Conservation (phyloP, 2,888 invertebrate species). For the Drosophila siamana region DNA sequence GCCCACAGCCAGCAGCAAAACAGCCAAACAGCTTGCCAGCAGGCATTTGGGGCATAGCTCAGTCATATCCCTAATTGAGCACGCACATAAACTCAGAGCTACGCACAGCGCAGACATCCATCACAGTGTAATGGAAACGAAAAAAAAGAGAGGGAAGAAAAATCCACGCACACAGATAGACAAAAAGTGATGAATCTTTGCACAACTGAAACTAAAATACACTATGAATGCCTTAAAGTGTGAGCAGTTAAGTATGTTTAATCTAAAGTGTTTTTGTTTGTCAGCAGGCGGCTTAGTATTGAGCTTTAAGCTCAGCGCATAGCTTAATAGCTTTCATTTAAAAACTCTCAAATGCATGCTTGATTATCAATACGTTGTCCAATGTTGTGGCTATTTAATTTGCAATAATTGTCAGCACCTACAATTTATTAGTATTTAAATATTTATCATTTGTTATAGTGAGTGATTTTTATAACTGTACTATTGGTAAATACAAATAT, state of each 20-base stretch:
- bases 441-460: too few relatives aligned
- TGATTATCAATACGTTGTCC: neutral
- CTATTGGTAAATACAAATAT: too few relatives aligned
- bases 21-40: neutral
- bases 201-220: slow-evolving; percentile 16
- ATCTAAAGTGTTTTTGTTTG: neutral
- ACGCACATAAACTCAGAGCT: slow-evolving; percentile 58
- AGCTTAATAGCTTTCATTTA: neutral
- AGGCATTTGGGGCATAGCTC: slow-evolving; percentile 25
- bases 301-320: neutral
- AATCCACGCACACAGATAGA: neutral
- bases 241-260: neutral
- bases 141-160: slow-evolving; percentile 4
- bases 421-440: too few relatives aligned
- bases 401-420: too few relatives aligned
- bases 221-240: slow-evolving; percentile 4
- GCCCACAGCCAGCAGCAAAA: neutral
- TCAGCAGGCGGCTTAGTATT: too few relatives aligned
- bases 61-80: slow-evolving; percentile 67
- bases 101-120: slow-evolving; percentile 53
- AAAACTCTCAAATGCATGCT: neutral
- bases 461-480: too few relatives aligned
- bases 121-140: slow-evolving; percentile 27
- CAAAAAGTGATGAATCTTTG: neutral
- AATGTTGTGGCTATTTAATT: too few relatives aligned